Evolutionary conservation across 2,888 invertebrate species (phyloP).

Genomic region (Catocala fraxini): DNA sequence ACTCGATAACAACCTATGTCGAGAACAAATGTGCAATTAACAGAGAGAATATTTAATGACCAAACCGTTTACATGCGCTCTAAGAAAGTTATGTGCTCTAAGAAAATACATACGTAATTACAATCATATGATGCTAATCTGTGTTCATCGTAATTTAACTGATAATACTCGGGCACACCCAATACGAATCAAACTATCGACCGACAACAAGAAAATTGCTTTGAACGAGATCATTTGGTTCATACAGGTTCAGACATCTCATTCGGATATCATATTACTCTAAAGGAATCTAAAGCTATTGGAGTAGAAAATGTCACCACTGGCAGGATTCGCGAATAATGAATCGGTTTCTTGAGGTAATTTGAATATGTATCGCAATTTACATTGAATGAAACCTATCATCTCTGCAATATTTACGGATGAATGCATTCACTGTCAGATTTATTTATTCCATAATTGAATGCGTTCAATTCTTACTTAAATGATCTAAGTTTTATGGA

Average conservation of each 20-base stretch:
- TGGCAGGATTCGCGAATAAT: conserved; percentile 23
- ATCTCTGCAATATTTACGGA: conserved; percentile 17
- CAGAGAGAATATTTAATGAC: conserved; percentile 28
- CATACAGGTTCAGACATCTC: conserved; percentile 14
- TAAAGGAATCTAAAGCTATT: conserved; percentile 22
- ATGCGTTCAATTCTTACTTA: conserved; percentile 13
- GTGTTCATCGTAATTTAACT: background rate
- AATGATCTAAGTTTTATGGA: conserved; percentile 18
- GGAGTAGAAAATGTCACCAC: conserved; percentile 29
- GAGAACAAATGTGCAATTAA: conserved; percentile 39
- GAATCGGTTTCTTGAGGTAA: conserved; percentile 46
- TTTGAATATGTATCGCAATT: conserved; percentile 52
- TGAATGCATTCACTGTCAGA: conserved; percentile 11
- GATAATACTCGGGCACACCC: conserved; percentile 20
- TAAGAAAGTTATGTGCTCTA: conserved; percentile 5
- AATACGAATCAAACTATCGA: conserved; percentile 7
- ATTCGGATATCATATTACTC: conserved; percentile 26
- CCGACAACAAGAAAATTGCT: conserved; percentile 15
- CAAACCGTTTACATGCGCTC: conserved; percentile 2
- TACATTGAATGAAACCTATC: conserved; percentile 42
- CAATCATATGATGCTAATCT: too few relatives aligned
- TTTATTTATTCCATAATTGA: conserved; percentile 4
- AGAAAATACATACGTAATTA: too few relatives aligned
- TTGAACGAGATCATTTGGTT: conserved; percentile 16
- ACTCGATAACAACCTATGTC: conserved; percentile 47